Evolutionary conservation across 30 jellyfish, hydroid and myxozoan species (phyloP).

Genomic region (Aurelia sp.): DNA sequence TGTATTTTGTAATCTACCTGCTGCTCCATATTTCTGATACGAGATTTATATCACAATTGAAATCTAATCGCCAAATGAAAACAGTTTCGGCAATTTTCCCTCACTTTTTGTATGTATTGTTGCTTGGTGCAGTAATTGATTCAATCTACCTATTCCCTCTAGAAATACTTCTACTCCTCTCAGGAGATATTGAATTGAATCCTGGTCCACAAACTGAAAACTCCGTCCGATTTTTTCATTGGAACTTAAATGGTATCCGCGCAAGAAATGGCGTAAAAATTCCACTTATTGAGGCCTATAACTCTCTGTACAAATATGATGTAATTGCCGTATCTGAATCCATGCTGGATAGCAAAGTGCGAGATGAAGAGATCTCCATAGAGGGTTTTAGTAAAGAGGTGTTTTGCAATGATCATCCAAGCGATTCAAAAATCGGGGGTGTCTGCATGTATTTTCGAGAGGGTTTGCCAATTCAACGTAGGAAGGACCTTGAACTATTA

Average conservation of each 20-base stretch:
- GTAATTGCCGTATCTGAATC: conserved; percentile 31
- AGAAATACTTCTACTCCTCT: too few species aligned
- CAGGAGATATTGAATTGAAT: too few species aligned
- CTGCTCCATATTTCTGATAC: too few species aligned
- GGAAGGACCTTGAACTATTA: conserved; percentile 31
- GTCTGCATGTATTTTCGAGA: conserved; percentile 55
- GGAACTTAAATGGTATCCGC: conserved; percentile 25
- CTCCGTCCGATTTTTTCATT: too few species aligned
- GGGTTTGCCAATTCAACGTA: conserved; percentile 46
- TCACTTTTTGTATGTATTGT: conserved; percentile 9
- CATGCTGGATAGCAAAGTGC: conserved; percentile 39
- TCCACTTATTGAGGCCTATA: conserved; percentile 39
- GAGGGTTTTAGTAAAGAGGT: conserved; percentile 60
- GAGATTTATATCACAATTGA: conserved; percentile 12
- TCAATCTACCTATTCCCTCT: too few species aligned
- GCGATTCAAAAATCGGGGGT: conserved; percentile 34
- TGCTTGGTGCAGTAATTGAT: neutral
- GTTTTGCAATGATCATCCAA: conserved; percentile 56
- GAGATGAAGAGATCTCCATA: conserved; percentile 31
- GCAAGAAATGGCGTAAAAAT: conserved; percentile 39
- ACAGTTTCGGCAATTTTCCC: conserved; percentile 12
- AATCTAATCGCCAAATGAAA: neutral
- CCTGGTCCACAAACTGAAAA: too few species aligned
- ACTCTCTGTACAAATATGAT: conserved; percentile 29
- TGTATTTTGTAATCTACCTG: too few species aligned